A percentile compares a stretch with the other conserved stretches of the same genome.
phyloP scores from a whole-genome alignment of 2,888 invertebrate species.

The Andrena dorsata region DNA sequence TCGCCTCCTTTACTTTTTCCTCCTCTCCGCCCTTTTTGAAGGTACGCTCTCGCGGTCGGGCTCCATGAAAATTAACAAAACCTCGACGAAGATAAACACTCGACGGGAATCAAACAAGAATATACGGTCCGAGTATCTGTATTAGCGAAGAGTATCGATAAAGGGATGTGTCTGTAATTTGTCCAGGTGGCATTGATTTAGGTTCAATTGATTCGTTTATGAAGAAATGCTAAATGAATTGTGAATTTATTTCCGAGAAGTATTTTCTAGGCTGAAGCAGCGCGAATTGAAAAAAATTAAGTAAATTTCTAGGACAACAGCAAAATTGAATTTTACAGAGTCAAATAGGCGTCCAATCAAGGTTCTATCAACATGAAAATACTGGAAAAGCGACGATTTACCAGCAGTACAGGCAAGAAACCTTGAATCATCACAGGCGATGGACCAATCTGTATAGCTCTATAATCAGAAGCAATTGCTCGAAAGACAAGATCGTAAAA shows the following conservation, averaged over 20 bases:
- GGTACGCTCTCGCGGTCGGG: neutral
- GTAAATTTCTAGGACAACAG: neutral
- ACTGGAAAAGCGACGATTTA: conserved; percentile 46
- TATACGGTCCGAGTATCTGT: neutral
- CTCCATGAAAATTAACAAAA: neutral
- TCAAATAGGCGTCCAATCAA: conserved; percentile 37
- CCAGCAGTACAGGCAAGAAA: conserved; percentile 22
- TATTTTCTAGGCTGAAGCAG: too few species aligned
- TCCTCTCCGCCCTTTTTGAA: conserved; percentile 4
- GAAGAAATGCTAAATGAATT: too few species aligned
- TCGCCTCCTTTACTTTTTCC: neutral
- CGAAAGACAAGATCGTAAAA: conserved; percentile 62
- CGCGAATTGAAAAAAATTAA: neutral
- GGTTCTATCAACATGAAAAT: neutral
- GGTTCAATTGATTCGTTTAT: neutral
- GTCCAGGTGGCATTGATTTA: conserved; percentile 3
- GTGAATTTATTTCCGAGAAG: too few species aligned
- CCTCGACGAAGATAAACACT: neutral
- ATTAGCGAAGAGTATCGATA: neutral
- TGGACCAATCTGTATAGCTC: conserved; percentile 32
- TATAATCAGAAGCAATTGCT: conserved; percentile 56
- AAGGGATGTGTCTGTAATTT: neutral
- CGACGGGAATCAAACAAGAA: neutral
- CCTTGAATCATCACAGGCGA: conserved; percentile 54
- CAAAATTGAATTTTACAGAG: neutral